Conservation (phyloP, 2,888 invertebrate species). For the Theodoxus fluviatilis region DNA sequence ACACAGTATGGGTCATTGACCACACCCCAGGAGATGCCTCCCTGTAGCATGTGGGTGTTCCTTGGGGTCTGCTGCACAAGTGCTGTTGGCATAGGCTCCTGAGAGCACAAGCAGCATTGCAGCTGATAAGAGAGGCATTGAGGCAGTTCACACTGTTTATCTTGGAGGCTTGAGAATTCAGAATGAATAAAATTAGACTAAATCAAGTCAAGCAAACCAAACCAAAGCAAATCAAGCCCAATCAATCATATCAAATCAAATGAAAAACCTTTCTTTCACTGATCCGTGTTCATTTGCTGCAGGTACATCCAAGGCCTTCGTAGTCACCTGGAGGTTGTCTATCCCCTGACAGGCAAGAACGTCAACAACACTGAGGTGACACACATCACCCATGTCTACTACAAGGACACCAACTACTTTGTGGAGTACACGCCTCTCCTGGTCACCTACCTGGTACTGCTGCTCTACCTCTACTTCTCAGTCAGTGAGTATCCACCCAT, state of each 20-base stretch:
- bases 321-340: conserved; percentile 45
- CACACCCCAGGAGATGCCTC: too few species aligned
- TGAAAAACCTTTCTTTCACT: background rate
- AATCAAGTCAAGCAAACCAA: too few species aligned
- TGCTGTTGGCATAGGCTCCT: too few species aligned
- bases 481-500: conserved; percentile 77
- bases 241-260: too few species aligned
- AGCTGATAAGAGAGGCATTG: too few species aligned
- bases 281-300: conserved; percentile 56
- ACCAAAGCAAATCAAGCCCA: too few species aligned
- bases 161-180: background rate
- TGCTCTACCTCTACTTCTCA: conserved; percentile 93
- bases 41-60: too few species aligned
- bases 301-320: conserved; percentile 80
- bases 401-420: conserved; percentile 74
- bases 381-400: conserved; percentile 77
- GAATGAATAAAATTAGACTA: background rate
- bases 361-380: conserved; percentile 49
- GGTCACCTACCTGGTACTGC: conserved; percentile 83
- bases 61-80: too few species aligned
- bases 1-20: too few species aligned
- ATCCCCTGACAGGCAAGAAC: conserved; percentile 47
- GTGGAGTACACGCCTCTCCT: conserved; percentile 75
- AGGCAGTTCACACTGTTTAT: background rate
- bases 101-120: too few species aligned